Base-by-base conservation (phyloP, 2,797 vertebrate species). In the Melanotaenia nigrans region DNA sequence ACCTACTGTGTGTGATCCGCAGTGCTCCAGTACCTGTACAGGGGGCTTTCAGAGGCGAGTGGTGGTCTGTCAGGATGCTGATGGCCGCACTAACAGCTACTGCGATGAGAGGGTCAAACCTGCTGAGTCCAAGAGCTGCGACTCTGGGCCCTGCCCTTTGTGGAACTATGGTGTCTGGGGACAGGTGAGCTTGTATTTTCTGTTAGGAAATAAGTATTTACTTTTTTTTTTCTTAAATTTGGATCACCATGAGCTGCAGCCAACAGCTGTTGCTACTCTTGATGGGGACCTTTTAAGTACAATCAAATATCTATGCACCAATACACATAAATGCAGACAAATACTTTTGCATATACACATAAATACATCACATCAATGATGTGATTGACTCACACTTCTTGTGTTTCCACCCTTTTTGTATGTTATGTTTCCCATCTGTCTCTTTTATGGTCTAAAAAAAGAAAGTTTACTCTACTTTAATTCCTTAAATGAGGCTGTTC, bases 11-110 rank as follows among this genome's bases (percentile, higher is more conserved):
- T 82, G 5, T 92, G 57, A 36, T 78, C 59, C 30, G 13, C 91
- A 99, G 98, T 99, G 98, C 77, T 99, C 98, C 81, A 97, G 96
- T 85, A 97, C 96, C 57, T 99, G 98, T 82, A 95, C 93, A 5
- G 95, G 94, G 33, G 97, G 98, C 58, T 95, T 96, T 87, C 97
- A 97, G 75, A 96, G 66, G 35, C 92, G 97, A 38, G 97, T 94
- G 73, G 98, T 99, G 61, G 97, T 99, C 60, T 99, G 98, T 89
- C 98, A 99, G 91, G 97, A 99, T 64, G 93, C 93, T 12, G 93
- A 98, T 2, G 98, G 98, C 59, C 95, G 90, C 71, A 95, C 93
- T 81, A 93, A 93, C 77, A 92, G 77, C 78, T 92, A 94, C 76
- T 99, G 98, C 36, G 95, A 97, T 2, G 93, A 93, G 60, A 88